These are phyloP conservation scores for Neotoxoptera formosana DNA, from an alignment of 1,140 invertebrate genomes.

Conservation along the genomic window DNA sequence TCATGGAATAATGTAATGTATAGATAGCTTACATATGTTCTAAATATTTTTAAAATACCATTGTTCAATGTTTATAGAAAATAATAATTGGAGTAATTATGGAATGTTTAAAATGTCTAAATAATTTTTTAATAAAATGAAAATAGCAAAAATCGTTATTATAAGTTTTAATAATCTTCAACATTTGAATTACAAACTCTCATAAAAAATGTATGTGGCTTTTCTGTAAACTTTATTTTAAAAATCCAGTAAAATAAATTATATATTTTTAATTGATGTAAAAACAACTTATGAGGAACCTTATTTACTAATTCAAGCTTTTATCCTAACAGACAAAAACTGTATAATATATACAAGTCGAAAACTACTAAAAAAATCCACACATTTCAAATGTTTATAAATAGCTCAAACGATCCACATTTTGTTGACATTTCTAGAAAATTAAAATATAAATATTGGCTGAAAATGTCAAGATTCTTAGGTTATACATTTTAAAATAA, in stretches of 20 bases:
- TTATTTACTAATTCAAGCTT: neutral
- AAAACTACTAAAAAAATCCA: neutral
- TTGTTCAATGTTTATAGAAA: neutral
- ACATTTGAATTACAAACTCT: neutral
- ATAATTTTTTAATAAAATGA: neutral
- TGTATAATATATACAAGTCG: neutral
- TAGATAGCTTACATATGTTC: neutral
- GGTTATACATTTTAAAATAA: no score
- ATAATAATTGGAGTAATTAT: neutral
- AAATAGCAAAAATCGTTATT: neutral
- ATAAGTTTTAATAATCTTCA: neutral
- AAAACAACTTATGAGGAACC: neutral
- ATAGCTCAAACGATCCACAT: neutral
- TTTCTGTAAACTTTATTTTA: neutral
- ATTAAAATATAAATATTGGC: no score
- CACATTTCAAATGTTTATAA: neutral
- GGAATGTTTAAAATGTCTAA: neutral
- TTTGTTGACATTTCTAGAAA: no score
- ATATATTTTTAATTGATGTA: neutral
- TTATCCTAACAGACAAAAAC: no score
- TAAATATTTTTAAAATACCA: neutral
- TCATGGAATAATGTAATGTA: neutral
- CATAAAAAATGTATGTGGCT: neutral
- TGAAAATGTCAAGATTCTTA: no score
- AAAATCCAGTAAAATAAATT: no score